These are phyloP conservation scores for Grammomys dolichurus DNA, from an alignment of 2,113 vertebrate genomes.

Conservation along the genomic window DNA sequence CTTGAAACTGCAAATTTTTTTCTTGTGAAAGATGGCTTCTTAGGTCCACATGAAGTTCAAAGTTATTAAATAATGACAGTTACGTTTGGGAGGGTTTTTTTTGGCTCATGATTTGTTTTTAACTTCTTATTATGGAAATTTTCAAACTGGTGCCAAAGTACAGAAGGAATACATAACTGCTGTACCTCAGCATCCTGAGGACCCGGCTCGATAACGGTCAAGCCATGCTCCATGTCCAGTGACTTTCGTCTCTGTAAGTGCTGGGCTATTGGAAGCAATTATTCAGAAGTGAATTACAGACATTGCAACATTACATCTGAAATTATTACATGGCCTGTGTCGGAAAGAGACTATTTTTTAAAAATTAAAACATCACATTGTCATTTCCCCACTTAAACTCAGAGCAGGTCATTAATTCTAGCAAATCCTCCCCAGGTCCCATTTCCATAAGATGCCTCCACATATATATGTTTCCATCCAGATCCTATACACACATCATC, in stretches of 20 bases:
- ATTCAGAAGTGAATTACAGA: slow-evolving; percentile 12
- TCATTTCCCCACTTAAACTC: slow-evolving; percentile 47
- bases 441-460: neutral
- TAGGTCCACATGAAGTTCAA: slow-evolving; percentile 54
- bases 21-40: slow-evolving; percentile 55
- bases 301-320: neutral
- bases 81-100: slow-evolving; percentile 53
- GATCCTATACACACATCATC: neutral
- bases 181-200: neutral
- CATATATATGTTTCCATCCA: neutral
- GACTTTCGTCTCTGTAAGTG: neutral
- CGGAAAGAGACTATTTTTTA: neutral
- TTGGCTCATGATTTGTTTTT: slow-evolving; percentile 74
- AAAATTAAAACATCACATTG: neutral
- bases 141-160: slow-evolving; percentile 52
- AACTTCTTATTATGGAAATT: slow-evolving; percentile 72
- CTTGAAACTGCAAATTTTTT: slow-evolving; percentile 17
- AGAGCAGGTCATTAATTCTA: neutral
- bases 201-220: neutral
- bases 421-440: neutral
- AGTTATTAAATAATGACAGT: slow-evolving; percentile 34
- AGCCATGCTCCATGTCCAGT: neutral
- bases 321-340: neutral
- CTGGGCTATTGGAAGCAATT: neutral
- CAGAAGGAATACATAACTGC: slow-evolving; percentile 11